These are phyloP conservation scores for Corydoras maculifer DNA, from an alignment of 2,113 vertebrate species.

Conservation along the genomic window DNA sequence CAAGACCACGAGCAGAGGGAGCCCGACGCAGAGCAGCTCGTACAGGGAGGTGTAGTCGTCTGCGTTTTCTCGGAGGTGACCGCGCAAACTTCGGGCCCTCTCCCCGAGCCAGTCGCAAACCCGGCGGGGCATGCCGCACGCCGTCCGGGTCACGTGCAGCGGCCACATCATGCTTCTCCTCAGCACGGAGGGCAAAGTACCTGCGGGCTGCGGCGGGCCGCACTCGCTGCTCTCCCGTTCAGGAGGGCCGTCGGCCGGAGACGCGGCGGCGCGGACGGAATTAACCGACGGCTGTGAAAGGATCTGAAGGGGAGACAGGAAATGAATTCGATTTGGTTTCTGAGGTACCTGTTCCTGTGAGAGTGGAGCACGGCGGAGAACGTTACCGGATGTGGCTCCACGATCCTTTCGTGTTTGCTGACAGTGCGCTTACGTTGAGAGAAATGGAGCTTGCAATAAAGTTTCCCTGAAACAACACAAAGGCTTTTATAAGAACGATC, in stretches of 20 bases:
- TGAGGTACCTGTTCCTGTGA: no score
- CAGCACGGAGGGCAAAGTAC: conserved; percentile 83
- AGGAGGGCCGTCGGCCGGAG: background rate
- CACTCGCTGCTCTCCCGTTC: conserved; percentile 39
- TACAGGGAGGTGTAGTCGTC: conserved; percentile 81
- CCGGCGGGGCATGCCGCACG: conserved; percentile 72
- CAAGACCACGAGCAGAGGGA: conserved; percentile 81
- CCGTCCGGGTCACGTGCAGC: conserved; percentile 70
- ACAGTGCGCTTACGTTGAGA: conserved; percentile 72
- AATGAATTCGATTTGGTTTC: no score
- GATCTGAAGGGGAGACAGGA: no score
- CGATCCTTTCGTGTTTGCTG: conserved; percentile 67
- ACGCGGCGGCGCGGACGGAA: no score
- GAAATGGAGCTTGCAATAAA: conserved; percentile 95
- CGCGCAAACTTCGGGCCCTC: conserved; percentile 58
- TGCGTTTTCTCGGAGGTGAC: conserved; percentile 84
- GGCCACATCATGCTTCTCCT: conserved; percentile 78
- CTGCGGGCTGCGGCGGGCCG: conserved; percentile 70
- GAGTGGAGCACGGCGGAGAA: background rate
- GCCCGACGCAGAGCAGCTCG: conserved; percentile 85
- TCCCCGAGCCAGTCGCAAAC: conserved; percentile 71
- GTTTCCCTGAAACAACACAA: conserved; percentile 70
- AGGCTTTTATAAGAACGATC: background rate
- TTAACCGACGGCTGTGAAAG: no score
- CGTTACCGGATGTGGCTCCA: conserved; percentile 59